Conservation (phyloP, 2,888 invertebrate species). For the Acanthosoma haemorrhoidale region DNA sequence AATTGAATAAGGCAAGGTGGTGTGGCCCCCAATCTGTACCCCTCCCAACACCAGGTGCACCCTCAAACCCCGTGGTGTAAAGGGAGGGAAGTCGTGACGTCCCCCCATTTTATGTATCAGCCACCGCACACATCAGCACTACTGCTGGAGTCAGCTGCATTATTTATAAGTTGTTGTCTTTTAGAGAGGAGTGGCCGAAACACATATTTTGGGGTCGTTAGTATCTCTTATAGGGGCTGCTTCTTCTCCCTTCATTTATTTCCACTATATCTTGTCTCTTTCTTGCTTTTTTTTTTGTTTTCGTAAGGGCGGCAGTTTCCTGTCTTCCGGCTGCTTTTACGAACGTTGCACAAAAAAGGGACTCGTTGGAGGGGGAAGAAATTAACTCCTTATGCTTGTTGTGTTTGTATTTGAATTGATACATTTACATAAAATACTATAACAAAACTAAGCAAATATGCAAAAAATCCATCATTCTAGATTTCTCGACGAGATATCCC, state of each 20-base stretch:
- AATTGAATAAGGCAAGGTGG: no score
- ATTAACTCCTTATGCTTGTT: no score
- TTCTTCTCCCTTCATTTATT: slow-evolving; percentile 6
- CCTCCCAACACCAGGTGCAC: no score
- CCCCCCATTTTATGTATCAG: background rate
- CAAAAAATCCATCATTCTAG: no score
- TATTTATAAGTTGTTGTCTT: background rate
- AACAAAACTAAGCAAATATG: background rate
- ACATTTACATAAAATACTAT: background rate
- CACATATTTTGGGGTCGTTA: slow-evolving; percentile 16
- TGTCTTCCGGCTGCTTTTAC: background rate
- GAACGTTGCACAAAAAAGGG: no score
- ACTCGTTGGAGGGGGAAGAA: no score
- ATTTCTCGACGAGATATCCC: no score
- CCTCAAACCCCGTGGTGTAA: no score
- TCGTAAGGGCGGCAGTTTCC: background rate
- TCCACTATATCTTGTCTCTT: background rate
- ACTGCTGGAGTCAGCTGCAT: background rate
- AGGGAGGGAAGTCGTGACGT: no score
- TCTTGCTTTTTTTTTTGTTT: background rate
- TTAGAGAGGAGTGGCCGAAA: no score
- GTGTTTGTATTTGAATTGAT: background rate
- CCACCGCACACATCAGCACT: no score
- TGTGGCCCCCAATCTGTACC: no score
- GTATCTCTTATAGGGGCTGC: background rate